Percentiles rank a stretch among this genome's conserved stretches.
Evolutionary conservation across 1,140 invertebrate genomes (phyloP).

Genomic region (Gryllus bimaculatus): DNA sequence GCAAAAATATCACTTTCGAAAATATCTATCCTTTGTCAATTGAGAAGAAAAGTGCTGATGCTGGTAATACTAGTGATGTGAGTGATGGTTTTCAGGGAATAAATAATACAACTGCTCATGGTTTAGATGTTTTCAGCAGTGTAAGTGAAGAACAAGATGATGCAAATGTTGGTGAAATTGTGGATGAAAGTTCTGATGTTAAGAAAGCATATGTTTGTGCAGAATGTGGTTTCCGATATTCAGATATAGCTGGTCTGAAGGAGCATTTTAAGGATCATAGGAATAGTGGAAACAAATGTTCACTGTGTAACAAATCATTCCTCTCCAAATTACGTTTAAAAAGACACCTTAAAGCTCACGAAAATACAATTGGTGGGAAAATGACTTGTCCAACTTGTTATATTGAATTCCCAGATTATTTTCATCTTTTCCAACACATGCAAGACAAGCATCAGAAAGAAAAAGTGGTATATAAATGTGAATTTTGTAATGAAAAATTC

Average conservation of each 20-base stretch:
- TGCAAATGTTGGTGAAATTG: neutral
- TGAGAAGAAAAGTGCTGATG: neutral
- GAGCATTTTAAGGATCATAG: conserved; percentile 17
- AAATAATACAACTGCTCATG: neutral
- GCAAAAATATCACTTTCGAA: neutral
- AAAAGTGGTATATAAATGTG: conserved; percentile 17
- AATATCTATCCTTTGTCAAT: neutral
- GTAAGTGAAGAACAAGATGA: conserved; percentile 8
- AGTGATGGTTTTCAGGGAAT: neutral
- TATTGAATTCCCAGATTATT: conserved; percentile 10
- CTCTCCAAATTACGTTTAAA: conserved; percentile 1
- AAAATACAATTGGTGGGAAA: conserved; percentile 8
- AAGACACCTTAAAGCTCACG: conserved; percentile 5
- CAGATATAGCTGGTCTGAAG: conserved; percentile 7
- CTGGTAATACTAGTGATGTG: neutral
- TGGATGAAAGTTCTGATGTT: neutral
- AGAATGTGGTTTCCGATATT: conserved; percentile 13
- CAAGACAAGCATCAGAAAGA: conserved; percentile 15
- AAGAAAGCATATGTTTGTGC: conserved; percentile 18
- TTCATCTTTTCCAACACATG: conserved; percentile 14
- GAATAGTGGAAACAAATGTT: neutral
- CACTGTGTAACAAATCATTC: conserved; percentile 8
- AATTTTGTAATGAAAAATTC: conserved; percentile 14
- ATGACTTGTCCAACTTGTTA: conserved; percentile 18
- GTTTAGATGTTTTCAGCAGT: conserved; percentile 9